Evolutionary conservation across 1,140 invertebrate genomes (phyloP).

Genomic region (Archegozetes longisetosus): DNA sequence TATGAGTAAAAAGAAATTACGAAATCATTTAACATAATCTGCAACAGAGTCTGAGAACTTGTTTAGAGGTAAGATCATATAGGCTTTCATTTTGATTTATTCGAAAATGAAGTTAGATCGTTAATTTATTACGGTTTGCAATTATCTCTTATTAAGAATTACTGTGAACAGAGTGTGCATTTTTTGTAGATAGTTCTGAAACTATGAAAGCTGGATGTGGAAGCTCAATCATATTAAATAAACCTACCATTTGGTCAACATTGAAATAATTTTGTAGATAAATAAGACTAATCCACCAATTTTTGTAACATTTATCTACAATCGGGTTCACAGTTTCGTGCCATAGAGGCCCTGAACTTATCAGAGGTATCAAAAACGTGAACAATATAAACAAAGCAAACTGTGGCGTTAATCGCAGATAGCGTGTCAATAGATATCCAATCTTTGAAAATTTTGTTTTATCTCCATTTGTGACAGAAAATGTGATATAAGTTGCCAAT

Average conservation of each 20-base stretch:
- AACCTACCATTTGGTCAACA: constrained; percentile 12
- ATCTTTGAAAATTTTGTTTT: constrained; percentile 4
- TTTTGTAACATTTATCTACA: constrained; percentile 15
- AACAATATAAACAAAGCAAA: constrained; percentile 15
- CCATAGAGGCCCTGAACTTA: constrained; percentile 19
- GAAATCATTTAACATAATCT: no score
- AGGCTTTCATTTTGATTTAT: no score
- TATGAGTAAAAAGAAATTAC: no score
- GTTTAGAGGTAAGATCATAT: no score
- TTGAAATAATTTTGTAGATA: constrained; percentile 19
- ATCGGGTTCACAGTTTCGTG: constrained; percentile 11
- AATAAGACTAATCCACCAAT: constrained; percentile 24
- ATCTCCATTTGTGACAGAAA: constrained; percentile 12
- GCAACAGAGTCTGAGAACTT: no score
- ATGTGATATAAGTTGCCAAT: constrained; percentile 14
- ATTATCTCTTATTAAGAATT: no score
- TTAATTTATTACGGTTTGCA: no score
- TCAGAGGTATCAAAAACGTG: constrained; percentile 10
- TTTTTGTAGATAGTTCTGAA: no score
- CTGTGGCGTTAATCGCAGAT: constrained; percentile 16
- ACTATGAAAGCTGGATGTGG: background rate
- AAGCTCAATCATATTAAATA: background rate
- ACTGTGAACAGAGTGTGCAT: no score
- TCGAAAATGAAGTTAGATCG: no score
- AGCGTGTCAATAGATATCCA: constrained; percentile 11